These are phyloP conservation scores for Stomorhina lunata DNA, from an alignment of 2,888 invertebrate genomes.

Conservation along the genomic window DNA sequence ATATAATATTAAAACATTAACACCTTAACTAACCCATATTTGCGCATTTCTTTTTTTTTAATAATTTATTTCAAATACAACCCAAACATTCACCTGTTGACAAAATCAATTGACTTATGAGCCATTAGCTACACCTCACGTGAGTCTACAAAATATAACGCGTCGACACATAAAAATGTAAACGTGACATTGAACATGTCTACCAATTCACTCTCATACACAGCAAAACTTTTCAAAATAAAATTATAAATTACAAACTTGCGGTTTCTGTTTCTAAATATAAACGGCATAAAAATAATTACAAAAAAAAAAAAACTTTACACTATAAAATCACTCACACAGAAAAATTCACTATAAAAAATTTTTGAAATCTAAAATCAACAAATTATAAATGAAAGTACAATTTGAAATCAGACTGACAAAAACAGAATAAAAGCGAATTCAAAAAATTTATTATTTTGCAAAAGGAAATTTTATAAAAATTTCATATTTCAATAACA, in stretches of 20 bases:
- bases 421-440: too few relatives aligned
- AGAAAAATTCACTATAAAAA: too few relatives aligned
- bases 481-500: too few relatives aligned
- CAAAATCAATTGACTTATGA: background rate
- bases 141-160: background rate
- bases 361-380: too few relatives aligned
- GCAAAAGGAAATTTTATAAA: too few relatives aligned
- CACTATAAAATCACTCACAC: background rate
- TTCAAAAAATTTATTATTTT: too few relatives aligned
- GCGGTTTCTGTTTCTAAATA: slow-evolving; percentile 4
- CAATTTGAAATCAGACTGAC: too few relatives aligned
- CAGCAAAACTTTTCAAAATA: background rate
- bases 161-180: background rate
- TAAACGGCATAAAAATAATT: slow-evolving; percentile 25
- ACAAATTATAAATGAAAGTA: too few relatives aligned
- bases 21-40: too few relatives aligned
- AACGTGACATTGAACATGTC: slow-evolving; percentile 55
- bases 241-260: slow-evolving; percentile 17
- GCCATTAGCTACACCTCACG: background rate
- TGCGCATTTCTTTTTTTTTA: too few relatives aligned
- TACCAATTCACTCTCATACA: background rate
- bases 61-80: too few relatives aligned
- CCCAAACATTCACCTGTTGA: background rate
- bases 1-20: too few relatives aligned
- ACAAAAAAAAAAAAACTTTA: background rate